Evolutionary conservation across 2,888 invertebrate species (phyloP).

Genomic region (Helleia helle): DNA sequence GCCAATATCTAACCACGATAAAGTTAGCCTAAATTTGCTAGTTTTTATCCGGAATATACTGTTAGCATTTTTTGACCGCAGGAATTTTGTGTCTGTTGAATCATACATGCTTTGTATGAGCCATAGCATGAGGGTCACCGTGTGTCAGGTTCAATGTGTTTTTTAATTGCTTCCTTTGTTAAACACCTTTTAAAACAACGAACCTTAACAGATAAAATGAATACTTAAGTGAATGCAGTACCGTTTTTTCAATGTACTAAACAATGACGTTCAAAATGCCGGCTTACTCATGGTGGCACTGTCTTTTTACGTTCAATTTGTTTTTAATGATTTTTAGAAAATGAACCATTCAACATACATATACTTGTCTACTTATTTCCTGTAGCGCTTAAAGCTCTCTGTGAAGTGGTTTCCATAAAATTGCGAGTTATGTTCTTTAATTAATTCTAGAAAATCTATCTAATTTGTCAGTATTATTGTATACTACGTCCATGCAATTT

Average conservation of each 20-base stretch:
- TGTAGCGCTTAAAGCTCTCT: too few relatives aligned
- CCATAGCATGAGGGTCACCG: conserved; percentile 47
- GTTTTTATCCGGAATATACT: not conserved
- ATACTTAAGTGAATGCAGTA: conserved; percentile 39
- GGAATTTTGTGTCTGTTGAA: conserved; percentile 23
- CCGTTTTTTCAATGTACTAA: conserved; percentile 4
- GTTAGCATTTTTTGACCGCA: not conserved
- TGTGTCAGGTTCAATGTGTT: conserved; percentile 54
- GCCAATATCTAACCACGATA: too few relatives aligned
- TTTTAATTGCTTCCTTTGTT: conserved; percentile 41
- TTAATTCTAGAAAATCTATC: too few relatives aligned
- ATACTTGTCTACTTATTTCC: too few relatives aligned
- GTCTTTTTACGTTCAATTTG: not conserved
- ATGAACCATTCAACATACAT: too few relatives aligned
- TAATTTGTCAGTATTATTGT: not conserved
- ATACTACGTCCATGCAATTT: not conserved
- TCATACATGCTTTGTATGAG: conserved; percentile 30
- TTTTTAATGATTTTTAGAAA: not conserved
- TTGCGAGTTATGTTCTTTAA: too few relatives aligned
- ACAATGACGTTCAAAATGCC: not conserved
- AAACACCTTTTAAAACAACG: conserved; percentile 50
- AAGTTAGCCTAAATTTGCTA: too few relatives aligned
- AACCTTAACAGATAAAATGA: conserved; percentile 48
- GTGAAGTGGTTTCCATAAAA: too few relatives aligned
- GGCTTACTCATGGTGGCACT: not conserved